These are phyloP conservation scores for Protaetia brevitarsis DNA, from an alignment of 1,140 invertebrate genomes.

Conservation along the genomic window DNA sequence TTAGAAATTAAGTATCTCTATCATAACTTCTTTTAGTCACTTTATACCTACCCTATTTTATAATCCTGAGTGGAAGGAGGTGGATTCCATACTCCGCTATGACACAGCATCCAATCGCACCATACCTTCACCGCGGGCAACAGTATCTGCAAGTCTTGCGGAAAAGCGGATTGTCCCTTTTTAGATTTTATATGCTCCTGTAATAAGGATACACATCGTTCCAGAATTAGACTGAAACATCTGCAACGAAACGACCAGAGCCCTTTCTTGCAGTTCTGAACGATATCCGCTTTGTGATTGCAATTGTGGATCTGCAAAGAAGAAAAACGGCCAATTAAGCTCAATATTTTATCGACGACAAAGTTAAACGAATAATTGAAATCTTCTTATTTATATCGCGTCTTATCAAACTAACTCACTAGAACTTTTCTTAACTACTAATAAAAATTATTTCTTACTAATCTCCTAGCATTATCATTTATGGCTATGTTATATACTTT, in stretches of 20 bases:
- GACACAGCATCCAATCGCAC: constrained; percentile 89
- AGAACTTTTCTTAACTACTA: no score
- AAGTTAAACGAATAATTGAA: not conserved
- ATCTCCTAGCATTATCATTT: no score
- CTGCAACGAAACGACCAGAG: constrained; percentile 80
- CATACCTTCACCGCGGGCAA: constrained; percentile 83
- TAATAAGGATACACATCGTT: constrained; percentile 71
- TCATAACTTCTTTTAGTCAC: not conserved
- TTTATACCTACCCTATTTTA: constrained; percentile 68
- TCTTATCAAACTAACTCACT: no score
- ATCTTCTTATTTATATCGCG: not conserved
- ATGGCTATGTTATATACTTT: no score
- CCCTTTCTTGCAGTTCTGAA: constrained; percentile 80
- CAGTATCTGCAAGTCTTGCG: constrained; percentile 66
- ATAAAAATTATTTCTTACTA: no score
- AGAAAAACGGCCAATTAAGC: constrained; percentile 26
- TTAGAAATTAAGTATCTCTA: no score
- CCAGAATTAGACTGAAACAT: constrained; percentile 84
- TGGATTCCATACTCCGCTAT: constrained; percentile 81
- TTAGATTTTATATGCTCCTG: constrained; percentile 55
- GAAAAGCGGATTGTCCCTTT: constrained; percentile 45
- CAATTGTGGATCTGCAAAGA: constrained; percentile 54
- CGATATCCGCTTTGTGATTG: constrained; percentile 63
- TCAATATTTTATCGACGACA: not conserved
- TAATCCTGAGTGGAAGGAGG: constrained; percentile 77